These are phyloP conservation scores for Xiphophorus maculatus DNA, from an alignment of 2,113 vertebrate genomes.

Conservation along the genomic window DNA sequence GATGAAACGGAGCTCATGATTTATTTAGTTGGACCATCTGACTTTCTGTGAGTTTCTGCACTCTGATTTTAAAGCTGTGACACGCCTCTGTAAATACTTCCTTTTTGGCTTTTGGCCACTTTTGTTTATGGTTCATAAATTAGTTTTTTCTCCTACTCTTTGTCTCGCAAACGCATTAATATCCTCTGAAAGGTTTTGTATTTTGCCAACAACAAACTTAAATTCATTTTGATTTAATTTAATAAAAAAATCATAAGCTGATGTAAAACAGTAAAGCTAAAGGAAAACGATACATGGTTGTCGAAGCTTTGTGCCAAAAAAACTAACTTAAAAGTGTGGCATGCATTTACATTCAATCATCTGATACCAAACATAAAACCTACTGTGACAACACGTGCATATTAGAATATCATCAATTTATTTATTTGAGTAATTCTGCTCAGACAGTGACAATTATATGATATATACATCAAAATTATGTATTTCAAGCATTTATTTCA, in stretches of 20 bases:
- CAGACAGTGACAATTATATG: no score
- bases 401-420: no score
- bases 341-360: no score
- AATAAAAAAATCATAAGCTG: no score
- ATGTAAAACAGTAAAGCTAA: no score
- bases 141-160: background rate
- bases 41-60: background rate
- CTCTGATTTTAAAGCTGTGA: constrained; percentile 12
- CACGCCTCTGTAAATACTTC: background rate
- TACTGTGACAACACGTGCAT: background rate
- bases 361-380: background rate
- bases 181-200: background rate
- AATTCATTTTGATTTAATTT: background rate
- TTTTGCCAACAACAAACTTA: no score
- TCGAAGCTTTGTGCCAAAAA: background rate
- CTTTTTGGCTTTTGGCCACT: background rate
- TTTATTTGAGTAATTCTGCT: no score
- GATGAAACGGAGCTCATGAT: background rate
- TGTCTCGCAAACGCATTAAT: background rate
- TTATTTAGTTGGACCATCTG: constrained; percentile 34
- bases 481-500: no score
- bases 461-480: no score
- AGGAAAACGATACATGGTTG: no score
- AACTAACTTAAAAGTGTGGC: background rate
- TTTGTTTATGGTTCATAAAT: background rate